A percentile compares a stretch with the other conserved stretches of the same genome.
Evolutionary conservation across 1,140 invertebrate species (phyloP).

Genomic region (Ladona fulva): DNA sequence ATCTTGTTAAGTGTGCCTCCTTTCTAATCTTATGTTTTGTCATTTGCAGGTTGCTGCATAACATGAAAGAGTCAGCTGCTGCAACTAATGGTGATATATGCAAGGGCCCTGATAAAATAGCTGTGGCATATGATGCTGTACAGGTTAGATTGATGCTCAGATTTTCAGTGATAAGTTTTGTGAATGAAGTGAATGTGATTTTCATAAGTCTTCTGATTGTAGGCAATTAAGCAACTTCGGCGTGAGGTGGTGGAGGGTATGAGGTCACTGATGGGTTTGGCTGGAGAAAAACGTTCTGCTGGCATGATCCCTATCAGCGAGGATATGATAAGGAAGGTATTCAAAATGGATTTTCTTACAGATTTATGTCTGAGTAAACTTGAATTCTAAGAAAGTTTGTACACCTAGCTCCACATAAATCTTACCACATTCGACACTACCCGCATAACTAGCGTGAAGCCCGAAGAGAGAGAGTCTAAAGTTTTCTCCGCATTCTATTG

Average conservation of each 20-base stretch:
- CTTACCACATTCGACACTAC: too few relatives aligned
- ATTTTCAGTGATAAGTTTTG: not conserved
- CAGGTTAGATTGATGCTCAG: constrained; percentile 30
- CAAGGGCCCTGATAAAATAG: constrained; percentile 60
- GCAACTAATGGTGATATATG: constrained; percentile 40
- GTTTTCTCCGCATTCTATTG: too few relatives aligned
- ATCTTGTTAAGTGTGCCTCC: too few relatives aligned
- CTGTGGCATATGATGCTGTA: constrained; percentile 69
- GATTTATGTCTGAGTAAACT: not conserved
- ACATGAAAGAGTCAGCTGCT: constrained; percentile 66
- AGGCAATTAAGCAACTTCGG: constrained; percentile 64
- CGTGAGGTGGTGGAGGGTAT: constrained; percentile 71
- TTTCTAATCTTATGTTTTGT: too few relatives aligned
- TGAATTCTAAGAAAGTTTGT: too few relatives aligned
- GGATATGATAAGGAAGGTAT: constrained; percentile 60
- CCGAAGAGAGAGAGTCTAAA: too few relatives aligned
- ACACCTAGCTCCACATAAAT: too few relatives aligned
- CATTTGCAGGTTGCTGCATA: constrained; percentile 62
- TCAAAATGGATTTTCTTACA: not conserved
- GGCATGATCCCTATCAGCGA: constrained; percentile 70
- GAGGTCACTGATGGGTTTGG: constrained; percentile 59
- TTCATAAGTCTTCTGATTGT: constrained; percentile 26
- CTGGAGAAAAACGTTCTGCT: constrained; percentile 57
- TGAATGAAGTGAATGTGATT: not conserved
- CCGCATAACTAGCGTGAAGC: too few relatives aligned